Base-by-base conservation (phyloP, 37 sponge, comb jelly and placozoan species). In the Theonella swinhoei region DNA sequence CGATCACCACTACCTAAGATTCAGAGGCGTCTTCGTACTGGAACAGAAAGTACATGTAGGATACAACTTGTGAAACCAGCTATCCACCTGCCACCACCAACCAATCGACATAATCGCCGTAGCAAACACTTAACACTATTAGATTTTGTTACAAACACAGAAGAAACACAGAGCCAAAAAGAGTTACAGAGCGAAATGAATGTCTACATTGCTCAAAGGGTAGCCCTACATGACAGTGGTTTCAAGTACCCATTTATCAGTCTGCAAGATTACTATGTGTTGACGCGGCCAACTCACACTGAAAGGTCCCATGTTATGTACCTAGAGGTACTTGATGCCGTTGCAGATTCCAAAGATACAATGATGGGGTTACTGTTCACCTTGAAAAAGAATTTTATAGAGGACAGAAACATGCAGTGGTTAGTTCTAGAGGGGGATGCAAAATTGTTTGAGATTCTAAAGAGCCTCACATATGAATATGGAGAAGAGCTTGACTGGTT, bases 281-380 rank as follows among this genome's bases (percentile, higher is more conserved):
- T 35, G 26, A 58, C 38, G 24, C 29, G 64, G 24, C 64, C 33
- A 77, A 77, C 78, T 28, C 78, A 77, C 74, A 72, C 74, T 39
- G 38, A 72, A 35, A 77, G 26, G 62, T 77, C 78, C 19, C 32
- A 77, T 7, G 62, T 77, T 29, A 64, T 8, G 1, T 79, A 66
- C 26, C 39, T 64, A 1, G 68, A 79, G 64, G 80, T 79, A 14
- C 64, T 79, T n/a, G 68, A 79, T 79, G 68, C 66, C 20, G 68
- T 65, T 11, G 68, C 80, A 2, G 80, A 79, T 28, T 39, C 42
- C 28, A 81, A 68, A 43, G 81, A 81, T 5, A 81, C 81, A 42
- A 8, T 81, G 33, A 81, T 70, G 54, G 14, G 26, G 42, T 33
- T 81, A 3, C 29, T 69, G 26, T 35, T 70, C 22, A 23, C 7